Evolutionary conservation across 2,888 invertebrate genomes (phyloP).

Genomic region (Stenodera caucasica): DNA sequence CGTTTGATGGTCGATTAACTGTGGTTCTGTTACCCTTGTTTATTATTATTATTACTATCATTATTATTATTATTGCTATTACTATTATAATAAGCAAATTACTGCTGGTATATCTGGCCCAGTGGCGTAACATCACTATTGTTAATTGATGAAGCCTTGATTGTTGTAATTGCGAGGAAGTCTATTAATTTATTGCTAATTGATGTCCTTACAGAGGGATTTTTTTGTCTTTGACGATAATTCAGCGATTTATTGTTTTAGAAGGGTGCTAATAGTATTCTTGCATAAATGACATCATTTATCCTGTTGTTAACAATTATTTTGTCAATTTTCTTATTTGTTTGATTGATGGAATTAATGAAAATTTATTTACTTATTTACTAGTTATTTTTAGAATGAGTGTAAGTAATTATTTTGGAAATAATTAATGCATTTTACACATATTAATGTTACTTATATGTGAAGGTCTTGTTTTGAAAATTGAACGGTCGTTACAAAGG

Average conservation of each 20-base stretch:
- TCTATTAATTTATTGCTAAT: not conserved
- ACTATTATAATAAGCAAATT: not conserved
- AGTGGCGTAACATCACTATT: not conserved
- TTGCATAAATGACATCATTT: not conserved
- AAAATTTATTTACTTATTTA: no score
- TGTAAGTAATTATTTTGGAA: not conserved
- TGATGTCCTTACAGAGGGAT: no score
- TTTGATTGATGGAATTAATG: no score
- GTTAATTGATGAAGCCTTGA: not conserved
- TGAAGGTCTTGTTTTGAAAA: conserved; percentile 15
- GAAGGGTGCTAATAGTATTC: not conserved
- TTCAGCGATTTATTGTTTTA: no score
- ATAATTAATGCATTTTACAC: not conserved
- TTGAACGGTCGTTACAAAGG: conserved; percentile 18
- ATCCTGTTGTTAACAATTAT: no score
- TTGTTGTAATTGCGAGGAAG: not conserved
- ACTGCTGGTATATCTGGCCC: not conserved
- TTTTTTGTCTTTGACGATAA: not conserved
- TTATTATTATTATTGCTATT: not conserved
- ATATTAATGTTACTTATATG: conserved; percentile 11
- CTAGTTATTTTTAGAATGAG: not conserved
- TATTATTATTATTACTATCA: not conserved
- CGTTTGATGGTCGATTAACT: conserved; percentile 9
- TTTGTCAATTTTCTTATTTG: no score
- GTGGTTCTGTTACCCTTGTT: conserved; percentile 6